Evolutionary conservation across 2,113 vertebrate genomes (phyloP).

Genomic region (Salminus brasiliensis): DNA sequence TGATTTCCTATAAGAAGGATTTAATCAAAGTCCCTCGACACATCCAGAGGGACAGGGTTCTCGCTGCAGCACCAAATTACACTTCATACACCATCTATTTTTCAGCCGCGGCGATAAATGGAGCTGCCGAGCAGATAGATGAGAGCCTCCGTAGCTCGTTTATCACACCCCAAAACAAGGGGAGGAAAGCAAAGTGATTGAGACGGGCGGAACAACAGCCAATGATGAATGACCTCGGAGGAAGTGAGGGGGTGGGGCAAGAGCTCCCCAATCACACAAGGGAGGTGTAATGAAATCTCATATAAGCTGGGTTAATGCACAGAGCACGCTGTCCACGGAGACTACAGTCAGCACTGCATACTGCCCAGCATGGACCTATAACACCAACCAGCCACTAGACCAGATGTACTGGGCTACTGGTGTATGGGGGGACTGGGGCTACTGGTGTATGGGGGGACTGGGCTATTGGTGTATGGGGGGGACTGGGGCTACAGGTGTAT

Average conservation of each 20-base stretch:
- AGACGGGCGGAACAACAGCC: constrained; percentile 49
- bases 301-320: constrained; percentile 10
- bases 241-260: constrained; percentile 2
- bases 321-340: background rate
- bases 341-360: background rate
- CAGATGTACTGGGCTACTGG: too few relatives aligned
- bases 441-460: too few relatives aligned
- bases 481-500: too few relatives aligned
- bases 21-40: constrained; percentile 82
- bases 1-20: constrained; percentile 82
- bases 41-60: constrained; percentile 66
- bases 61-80: constrained; percentile 74
- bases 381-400: too few relatives aligned
- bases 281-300: constrained; percentile 18
- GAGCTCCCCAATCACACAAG: constrained; percentile 4
- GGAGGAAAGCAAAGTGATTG: constrained; percentile 61
- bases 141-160: constrained; percentile 69
- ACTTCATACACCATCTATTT: constrained; percentile 75
- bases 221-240: constrained; percentile 43
- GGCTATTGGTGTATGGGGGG: too few relatives aligned
- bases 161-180: constrained; percentile 74
- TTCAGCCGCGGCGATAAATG: constrained; percentile 75
- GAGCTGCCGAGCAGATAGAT: constrained; percentile 77
- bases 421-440: too few relatives aligned
- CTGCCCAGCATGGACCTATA: background rate